Evolutionary conservation across 1,140 invertebrate species (phyloP), one percentile per base, ranked within the genome.

Genomic region (Drosophila gunungcola): DNA sequence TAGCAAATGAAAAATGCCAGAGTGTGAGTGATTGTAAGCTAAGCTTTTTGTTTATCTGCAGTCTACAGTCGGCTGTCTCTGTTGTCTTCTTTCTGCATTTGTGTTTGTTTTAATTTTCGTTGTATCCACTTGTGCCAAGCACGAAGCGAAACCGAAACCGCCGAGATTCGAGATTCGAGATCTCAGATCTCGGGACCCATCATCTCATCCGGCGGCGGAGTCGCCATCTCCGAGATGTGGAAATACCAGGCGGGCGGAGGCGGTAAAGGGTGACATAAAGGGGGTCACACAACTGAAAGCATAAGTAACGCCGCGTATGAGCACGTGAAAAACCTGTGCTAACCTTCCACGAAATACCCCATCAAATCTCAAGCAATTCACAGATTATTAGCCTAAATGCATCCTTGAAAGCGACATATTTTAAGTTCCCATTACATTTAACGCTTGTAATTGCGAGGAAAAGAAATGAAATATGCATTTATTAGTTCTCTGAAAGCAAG

Each of bases 61-160:
- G 16, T 21, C 43, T 46, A 48, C 45, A 56, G 58, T 68, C 61
- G 64, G 53, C 29, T 62, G 58, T 53, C 69, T 74, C 29, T 42
- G 64, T 29, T 53, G 68, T 56, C 49, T 80, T 21, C 16, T 21
- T 1, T 21, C 16, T 21, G 16, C 16, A 21, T 21, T 51, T 84
- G 55, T 77, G 58, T 86, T 86, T 88, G 83, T 83, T 88, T 88
- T 81, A 86, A 81, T 88, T 86, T 86, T 73, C 57, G 73, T 75
- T 89, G 84, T 88, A 80, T 88, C 80, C 68, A 78, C 84, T 88
- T 89, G 84, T 89, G 84, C 84, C 84, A 80, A 84, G 84, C 58
- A 88, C 84, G 85, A 83, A 72, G 52, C 68, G 52, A 69, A 70
- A 49, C 67, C 61, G 67, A 69, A 69, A 56, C 67, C 64, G 29